Evolutionary conservation across 2,797 vertebrate species (phyloP).

Genomic region (Galagoides demidoff): DNA sequence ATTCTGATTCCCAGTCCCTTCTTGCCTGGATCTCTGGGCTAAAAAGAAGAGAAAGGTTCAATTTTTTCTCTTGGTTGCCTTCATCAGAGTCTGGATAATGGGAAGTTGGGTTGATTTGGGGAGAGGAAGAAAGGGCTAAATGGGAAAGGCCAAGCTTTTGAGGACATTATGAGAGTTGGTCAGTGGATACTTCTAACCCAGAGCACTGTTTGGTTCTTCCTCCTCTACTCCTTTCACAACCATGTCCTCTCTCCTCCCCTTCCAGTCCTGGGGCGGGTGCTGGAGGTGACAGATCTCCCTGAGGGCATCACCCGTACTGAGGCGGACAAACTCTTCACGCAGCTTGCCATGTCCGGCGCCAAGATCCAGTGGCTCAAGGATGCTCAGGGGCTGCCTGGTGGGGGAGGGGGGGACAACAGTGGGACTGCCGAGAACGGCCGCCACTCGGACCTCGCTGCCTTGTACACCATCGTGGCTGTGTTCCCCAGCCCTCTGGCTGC

Average conservation of each 20-base stretch:
- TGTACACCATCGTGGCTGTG: constrained; percentile 98
- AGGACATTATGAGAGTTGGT: neutral
- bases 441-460: constrained; percentile 95
- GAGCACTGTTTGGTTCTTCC: neutral
- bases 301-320: constrained; percentile 97
- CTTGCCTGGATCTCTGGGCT: neutral
- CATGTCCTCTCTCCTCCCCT: neutral
- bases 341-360: constrained; percentile 97
- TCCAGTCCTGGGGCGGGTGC: constrained; percentile 95
- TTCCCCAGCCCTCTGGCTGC: constrained; percentile 98
- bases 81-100: neutral
- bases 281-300: constrained; percentile 98
- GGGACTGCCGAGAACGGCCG: constrained; percentile 89
- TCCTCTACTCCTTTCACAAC: neutral
- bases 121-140: neutral
- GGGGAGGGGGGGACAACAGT: constrained; percentile 83
- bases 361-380: constrained; percentile 99
- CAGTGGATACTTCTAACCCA: neutral
- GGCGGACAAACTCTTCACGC: constrained; percentile 98
- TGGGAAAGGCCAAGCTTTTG: neutral
- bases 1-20: neutral
- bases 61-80: neutral
- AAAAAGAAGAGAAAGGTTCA: neutral
- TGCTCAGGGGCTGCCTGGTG: constrained; percentile 91
- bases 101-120: neutral